Evolutionary conservation across 1,140 invertebrate species (phyloP).

Genomic region (Hylaeus volcanicus): DNA sequence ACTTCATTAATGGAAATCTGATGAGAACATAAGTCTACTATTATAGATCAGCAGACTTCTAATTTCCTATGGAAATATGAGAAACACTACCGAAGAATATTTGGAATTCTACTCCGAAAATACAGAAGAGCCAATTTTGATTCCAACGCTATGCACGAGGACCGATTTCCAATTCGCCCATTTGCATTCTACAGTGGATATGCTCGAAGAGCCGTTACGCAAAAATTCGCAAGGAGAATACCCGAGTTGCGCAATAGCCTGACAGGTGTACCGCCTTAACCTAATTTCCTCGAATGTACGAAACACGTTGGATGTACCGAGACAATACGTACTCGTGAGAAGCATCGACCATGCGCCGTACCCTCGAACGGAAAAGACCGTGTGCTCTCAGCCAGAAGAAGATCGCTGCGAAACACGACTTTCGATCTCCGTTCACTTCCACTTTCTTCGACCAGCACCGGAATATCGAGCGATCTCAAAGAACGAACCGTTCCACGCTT

Average conservation of each 20-base stretch:
- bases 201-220: background rate
- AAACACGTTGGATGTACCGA: background rate
- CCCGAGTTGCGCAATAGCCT: background rate
- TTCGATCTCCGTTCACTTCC: constrained; percentile 76
- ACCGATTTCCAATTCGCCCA: background rate
- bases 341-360: background rate
- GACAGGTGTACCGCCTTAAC: background rate
- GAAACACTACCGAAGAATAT: too few relatives aligned
- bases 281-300: background rate
- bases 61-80: too few relatives aligned
- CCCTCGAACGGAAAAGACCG: background rate
- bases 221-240: background rate
- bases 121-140: background rate
- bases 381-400: constrained; percentile 3
- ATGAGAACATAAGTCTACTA: too few relatives aligned
- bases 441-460: constrained; percentile 68
- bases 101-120: too few relatives aligned
- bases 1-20: too few relatives aligned
- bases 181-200: background rate
- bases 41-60: too few relatives aligned
- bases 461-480: constrained; percentile 3
- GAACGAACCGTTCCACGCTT: too few relatives aligned
- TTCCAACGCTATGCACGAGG: background rate
- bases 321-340: constrained; percentile 36
- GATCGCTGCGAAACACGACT: constrained; percentile 56